Conservation (phyloP, 2,888 invertebrate species). For the Campoplex nolae region DNA sequence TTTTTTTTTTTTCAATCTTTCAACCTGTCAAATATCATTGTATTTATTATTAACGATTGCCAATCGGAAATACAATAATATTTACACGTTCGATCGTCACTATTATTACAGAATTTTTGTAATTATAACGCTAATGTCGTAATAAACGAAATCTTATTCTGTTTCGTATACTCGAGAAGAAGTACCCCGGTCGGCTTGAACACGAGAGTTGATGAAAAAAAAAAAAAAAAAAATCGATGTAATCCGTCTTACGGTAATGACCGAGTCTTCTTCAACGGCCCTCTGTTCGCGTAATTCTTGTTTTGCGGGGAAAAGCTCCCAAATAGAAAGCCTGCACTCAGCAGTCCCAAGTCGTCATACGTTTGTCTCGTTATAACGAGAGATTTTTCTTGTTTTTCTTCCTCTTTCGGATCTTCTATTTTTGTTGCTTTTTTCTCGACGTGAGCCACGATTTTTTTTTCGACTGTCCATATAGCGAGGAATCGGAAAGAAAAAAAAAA, state of each 20-base stretch:
- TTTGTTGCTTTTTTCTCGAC: neutral
- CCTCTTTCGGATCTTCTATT: neutral
- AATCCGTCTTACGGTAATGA: slow-evolving; percentile 34
- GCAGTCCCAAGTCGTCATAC: neutral
- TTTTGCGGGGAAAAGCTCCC: slow-evolving; percentile 1
- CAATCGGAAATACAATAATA: neutral
- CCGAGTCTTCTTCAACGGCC: slow-evolving; percentile 23
- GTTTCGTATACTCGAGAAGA: neutral
- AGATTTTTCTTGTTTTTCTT: neutral
- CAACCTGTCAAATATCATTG: neutral
- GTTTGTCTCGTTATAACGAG: neutral
- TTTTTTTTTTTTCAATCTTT: neutral
- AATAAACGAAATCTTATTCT: neutral
- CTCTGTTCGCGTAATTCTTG: slow-evolving; percentile 6
- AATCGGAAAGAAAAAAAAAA: neutral
- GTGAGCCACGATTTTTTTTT: neutral
- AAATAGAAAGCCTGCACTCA: slow-evolving; percentile 10
- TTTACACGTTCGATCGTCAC: no score
- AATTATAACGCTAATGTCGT: no score
- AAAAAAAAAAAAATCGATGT: slow-evolving; percentile 19
- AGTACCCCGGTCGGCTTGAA: neutral
- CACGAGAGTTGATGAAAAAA: no score
- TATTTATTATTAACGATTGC: neutral
- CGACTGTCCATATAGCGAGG: neutral
- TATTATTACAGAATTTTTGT: no score